Percentiles rank a stretch among this genome's conserved stretches.
These are phyloP conservation scores for Sebastes hubbsi DNA, from an alignment of 2,797 vertebrate species.

Conservation along the genomic window DNA sequence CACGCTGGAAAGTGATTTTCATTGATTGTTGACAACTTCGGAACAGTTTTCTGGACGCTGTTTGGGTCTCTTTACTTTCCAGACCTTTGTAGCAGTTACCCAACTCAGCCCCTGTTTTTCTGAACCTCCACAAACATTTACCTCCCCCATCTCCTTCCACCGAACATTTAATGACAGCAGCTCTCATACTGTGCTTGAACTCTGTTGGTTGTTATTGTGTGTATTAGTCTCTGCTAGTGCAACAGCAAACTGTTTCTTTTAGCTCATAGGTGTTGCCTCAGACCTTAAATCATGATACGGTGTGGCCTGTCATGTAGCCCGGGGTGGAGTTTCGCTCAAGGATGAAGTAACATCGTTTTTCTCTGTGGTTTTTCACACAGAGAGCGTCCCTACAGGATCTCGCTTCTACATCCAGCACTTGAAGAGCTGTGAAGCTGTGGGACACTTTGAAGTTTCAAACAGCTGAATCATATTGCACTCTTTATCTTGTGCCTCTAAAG, in stretches of 20 bases:
- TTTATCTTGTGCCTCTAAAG: slow-evolving; percentile 13
- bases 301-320: slow-evolving; percentile 23
- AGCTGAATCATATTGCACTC: slow-evolving; percentile 16
- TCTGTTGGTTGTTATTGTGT: slow-evolving; percentile 3
- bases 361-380: slow-evolving; percentile 22
- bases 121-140: neutral
- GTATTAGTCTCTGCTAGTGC: slow-evolving; percentile 3
- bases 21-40: neutral
- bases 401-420: slow-evolving; percentile 20
- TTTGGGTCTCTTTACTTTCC: neutral
- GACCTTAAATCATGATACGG: slow-evolving; percentile 40
- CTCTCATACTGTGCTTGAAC: slow-evolving; percentile 7
- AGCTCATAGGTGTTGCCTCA: slow-evolving; percentile 3
- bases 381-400: neutral
- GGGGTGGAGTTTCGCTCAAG: slow-evolving; percentile 15
- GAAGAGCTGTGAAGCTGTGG: slow-evolving; percentile 24
- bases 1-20: neutral
- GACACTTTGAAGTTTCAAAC: slow-evolving; percentile 26
- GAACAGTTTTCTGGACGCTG: neutral
- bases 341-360: slow-evolving; percentile 28
- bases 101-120: neutral
- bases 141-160: neutral
- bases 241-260: neutral
- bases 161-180: slow-evolving; percentile 21
- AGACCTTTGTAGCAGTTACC: neutral